These are phyloP conservation scores for Chouioia cunea DNA, from an alignment of 2,888 invertebrate genomes.

Conservation along the genomic window DNA sequence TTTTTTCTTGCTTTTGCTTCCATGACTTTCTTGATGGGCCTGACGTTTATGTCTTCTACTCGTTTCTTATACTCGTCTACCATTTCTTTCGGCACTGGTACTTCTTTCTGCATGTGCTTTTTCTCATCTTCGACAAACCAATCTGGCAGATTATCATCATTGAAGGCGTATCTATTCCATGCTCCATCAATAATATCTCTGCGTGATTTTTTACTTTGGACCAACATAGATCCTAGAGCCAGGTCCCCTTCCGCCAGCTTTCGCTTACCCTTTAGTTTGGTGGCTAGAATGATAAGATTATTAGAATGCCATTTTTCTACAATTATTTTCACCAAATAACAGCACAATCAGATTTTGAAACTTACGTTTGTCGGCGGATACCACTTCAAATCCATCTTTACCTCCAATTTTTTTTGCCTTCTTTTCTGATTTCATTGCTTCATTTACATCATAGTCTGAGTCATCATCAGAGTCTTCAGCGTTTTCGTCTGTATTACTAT, in stretches of 20 bases:
- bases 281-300: constrained; percentile 29
- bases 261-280: constrained; percentile 71
- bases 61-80: constrained; percentile 88
- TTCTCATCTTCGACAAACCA: constrained; percentile 97
- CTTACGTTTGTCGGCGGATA: constrained; percentile 73
- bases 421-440: constrained; percentile 56
- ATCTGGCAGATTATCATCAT: constrained; percentile 91
- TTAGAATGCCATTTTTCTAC: background rate
- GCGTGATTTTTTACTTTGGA: constrained; percentile 90
- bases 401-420: constrained; percentile 62
- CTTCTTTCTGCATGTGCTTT: constrained; percentile 86
- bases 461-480: constrained; percentile 52
- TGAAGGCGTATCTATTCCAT: constrained; percentile 94
- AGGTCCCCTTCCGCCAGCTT: constrained; percentile 89
- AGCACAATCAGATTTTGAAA: constrained; percentile 51
- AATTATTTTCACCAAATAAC: constrained; percentile 3
- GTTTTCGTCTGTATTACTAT: constrained; percentile 42
- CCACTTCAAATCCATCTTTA: constrained; percentile 79
- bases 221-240: constrained; percentile 92
- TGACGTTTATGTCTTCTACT: constrained; percentile 87
- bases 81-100: constrained; percentile 88
- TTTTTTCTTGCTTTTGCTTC: constrained; percentile 99
- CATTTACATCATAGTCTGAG: constrained; percentile 70
- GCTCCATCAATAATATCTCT: constrained; percentile 91
- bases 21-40: constrained; percentile 97